Percentiles rank a stretch among this genome's conserved stretches.
Conservation (phyloP, 2,888 invertebrate genomes). For the Operophtera brumata region DNA sequence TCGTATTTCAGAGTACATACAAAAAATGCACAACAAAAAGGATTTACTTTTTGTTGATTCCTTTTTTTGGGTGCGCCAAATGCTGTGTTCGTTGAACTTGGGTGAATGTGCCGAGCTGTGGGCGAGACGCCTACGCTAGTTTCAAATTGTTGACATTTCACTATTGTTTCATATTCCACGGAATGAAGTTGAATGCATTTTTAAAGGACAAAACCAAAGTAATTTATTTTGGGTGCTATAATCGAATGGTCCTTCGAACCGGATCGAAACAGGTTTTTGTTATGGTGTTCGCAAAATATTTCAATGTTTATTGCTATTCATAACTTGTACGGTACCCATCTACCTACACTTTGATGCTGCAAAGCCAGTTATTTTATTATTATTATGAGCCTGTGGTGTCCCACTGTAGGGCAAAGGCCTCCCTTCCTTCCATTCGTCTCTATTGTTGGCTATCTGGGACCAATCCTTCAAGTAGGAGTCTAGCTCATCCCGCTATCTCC, state of each 20-base stretch:
- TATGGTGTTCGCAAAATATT: slow-evolving; percentile 12
- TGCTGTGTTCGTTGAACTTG: slow-evolving; percentile 53
- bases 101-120: slow-evolving; percentile 55
- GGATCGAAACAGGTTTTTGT: slow-evolving; percentile 26
- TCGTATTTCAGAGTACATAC: slow-evolving; percentile 14
- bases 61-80: slow-evolving; percentile 44
- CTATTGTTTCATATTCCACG: slow-evolving; percentile 4
- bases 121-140: slow-evolving; percentile 49
- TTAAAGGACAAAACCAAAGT: slow-evolving; percentile 1
- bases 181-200: neutral
- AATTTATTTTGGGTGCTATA: slow-evolving; percentile 8
- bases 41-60: slow-evolving; percentile 36
- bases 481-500: too few species aligned
- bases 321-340: neutral
- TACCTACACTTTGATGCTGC: neutral
- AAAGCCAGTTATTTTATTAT: neutral
- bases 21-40: slow-evolving; percentile 29
- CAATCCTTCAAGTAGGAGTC: too few species aligned
- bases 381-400: too few species aligned
- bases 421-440: too few species aligned
- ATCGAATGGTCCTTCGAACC: slow-evolving; percentile 21
- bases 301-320: neutral
- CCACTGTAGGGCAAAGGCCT: too few species aligned
- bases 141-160: slow-evolving; percentile 36
- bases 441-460: too few species aligned